Evolutionary conservation across 2,797 vertebrate species (phyloP).

Genomic region (Bucorvus abyssinicus): DNA sequence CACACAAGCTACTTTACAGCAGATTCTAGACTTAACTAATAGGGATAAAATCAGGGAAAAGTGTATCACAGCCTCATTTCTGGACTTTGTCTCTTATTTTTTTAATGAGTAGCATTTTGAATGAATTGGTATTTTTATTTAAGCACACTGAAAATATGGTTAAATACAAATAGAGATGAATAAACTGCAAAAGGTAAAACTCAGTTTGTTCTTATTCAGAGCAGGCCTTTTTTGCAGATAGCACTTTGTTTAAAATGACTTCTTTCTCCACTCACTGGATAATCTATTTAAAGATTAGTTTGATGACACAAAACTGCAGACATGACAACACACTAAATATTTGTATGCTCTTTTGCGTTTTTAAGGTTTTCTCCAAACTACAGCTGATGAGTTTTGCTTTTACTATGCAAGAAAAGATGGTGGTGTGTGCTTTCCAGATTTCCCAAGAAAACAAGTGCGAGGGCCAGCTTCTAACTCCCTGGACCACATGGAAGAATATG

Average conservation of each 20-base stretch:
- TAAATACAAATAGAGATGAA: not conserved
- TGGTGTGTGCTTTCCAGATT: conserved; percentile 96
- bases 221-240: not conserved
- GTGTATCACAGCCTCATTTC: not conserved
- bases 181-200: not conserved
- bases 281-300: conserved; percentile 14
- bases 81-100: not conserved
- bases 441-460: conserved; percentile 91
- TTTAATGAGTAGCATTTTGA: not conserved
- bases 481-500: conserved; percentile 88
- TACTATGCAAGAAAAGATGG: conserved; percentile 90
- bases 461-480: conserved; percentile 95
- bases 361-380: conserved; percentile 94
- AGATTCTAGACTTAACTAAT: not conserved
- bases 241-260: conserved; percentile 18
- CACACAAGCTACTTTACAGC: not conserved
- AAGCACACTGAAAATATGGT: not conserved
- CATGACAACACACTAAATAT: conserved; percentile 47
- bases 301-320: not conserved
- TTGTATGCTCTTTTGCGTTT: conserved; percentile 66
- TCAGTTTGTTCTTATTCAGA: not conserved
- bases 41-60: not conserved
- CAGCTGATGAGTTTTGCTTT: conserved; percentile 97
- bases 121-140: not conserved
- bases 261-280: not conserved